phyloP scores from a whole-genome alignment of 2,113 vertebrate genomes.

The Grammatotria lemairii region DNA sequence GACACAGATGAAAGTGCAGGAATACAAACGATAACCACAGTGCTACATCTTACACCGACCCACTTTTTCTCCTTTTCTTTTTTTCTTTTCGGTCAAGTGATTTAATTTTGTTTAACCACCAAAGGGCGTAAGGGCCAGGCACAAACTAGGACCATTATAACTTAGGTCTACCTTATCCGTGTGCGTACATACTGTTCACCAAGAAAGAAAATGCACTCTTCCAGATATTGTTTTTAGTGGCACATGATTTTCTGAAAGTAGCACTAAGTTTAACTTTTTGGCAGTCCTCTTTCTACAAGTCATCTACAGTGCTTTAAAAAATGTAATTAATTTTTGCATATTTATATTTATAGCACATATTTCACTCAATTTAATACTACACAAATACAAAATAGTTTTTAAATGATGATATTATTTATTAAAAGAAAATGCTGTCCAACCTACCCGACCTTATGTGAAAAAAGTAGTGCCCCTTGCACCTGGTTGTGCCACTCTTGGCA shows the following conservation, averaged over 20 bases:
- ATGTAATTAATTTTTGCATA: neutral
- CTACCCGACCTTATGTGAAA: neutral
- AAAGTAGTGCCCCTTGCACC: neutral
- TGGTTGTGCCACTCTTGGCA: neutral
- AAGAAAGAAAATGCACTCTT: neutral
- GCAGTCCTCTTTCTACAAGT: neutral
- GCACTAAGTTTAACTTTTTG: neutral
- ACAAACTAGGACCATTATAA: neutral
- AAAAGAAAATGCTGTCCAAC: neutral
- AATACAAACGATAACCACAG: neutral
- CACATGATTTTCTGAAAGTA: neutral
- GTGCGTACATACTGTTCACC: neutral
- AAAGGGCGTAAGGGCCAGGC: neutral
- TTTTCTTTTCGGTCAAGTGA: neutral
- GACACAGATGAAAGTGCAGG: neutral
- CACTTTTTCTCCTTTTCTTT: neutral
- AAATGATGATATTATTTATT: neutral
- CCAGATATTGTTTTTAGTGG: neutral
- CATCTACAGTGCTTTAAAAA: neutral
- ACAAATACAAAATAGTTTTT: neutral
- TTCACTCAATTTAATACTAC: neutral
- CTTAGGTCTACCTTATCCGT: neutral
- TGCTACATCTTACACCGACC: neutral
- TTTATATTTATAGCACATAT: neutral
- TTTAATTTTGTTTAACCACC: neutral